A percentile compares a stretch with the other conserved stretches of the same genome.
These are phyloP conservation scores for Heteromyza rotundicornis DNA, from an alignment of 2,888 invertebrate species.

Conservation along the genomic window DNA sequence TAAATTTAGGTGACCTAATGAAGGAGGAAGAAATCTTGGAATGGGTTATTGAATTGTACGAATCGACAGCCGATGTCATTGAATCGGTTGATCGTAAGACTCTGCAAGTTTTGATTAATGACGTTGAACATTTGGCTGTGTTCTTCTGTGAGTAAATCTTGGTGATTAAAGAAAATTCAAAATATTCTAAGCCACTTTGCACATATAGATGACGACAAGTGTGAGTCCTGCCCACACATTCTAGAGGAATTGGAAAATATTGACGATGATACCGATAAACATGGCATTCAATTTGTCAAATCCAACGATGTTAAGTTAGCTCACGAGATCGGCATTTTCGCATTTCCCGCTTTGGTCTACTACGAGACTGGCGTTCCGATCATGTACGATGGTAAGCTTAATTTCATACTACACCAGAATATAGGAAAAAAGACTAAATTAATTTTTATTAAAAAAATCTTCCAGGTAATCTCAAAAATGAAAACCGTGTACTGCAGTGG, in stretches of 20 bases:
- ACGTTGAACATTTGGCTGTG: conserved; percentile 89
- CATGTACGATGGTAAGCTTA: conserved; percentile 88
- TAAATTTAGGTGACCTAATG: conserved; percentile 75
- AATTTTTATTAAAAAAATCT: not conserved
- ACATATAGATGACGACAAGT: conserved; percentile 78
- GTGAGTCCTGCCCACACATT: conserved; percentile 83
- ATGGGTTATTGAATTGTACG: conserved; percentile 87
- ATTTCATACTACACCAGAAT: not conserved
- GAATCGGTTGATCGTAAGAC: conserved; percentile 91
- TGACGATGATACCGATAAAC: conserved; percentile 90
- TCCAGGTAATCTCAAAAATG: conserved; percentile 89
- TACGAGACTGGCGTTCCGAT: conserved; percentile 93
- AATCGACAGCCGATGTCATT: conserved; percentile 85
- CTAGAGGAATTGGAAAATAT: conserved; percentile 89
- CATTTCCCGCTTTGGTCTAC: conserved; percentile 90
- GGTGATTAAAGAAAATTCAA: not conserved
- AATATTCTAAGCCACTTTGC: too few relatives aligned
- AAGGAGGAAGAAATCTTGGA: conserved; percentile 88
- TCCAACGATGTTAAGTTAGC: conserved; percentile 89
- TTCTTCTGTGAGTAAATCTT: conserved; percentile 78
- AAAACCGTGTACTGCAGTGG: conserved; percentile 95
- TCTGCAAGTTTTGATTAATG: conserved; percentile 84
- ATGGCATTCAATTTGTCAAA: conserved; percentile 92
- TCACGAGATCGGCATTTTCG: conserved; percentile 89
- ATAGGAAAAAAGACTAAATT: too few relatives aligned